Evolutionary conservation across 1,140 invertebrate genomes (phyloP), one percentile per base, ranked within the genome.

Genomic region (Meloidogyne floridensis): DNA sequence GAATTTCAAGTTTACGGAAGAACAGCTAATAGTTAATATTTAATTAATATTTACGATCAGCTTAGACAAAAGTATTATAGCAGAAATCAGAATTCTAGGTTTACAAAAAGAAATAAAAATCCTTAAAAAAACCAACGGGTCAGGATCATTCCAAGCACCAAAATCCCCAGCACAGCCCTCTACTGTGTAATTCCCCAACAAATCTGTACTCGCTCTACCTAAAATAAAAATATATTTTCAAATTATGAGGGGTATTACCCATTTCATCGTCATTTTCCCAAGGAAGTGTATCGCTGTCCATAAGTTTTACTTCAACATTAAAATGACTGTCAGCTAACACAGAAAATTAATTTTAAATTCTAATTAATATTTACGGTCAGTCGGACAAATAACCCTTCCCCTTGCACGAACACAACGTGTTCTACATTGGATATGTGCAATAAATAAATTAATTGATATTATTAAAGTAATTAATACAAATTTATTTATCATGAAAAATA

Each of bases 251-350:
- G 42, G 0, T 20, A 15, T 9, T 15, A 65, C 75, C 77, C 77
- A 79, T 79, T 72, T 71, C 77, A 71, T 79, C 77, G 51, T 79
- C 77, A 13, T 69, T 79, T 18, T 79, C 77, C 77, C 77, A 79
- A 6, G 77, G 77, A 4, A 79, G n/a, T 13, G 77, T 72, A 2
- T 79, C 77, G 43, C 77, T 79, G 18, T 79, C 77, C 77, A 79
- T 79, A 20, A 79, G 51, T 10, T 79, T 72, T 47, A 79, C 72
- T 72, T 79, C 65, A 43, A 79, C 77, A 32, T 79, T 79, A 72
- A 79, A 79, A 43, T 79, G 77, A 10, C 77, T 79, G 59, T 79
- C 77, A 51, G 77, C 77, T 79, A 4, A 79, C 2, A n/a, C 32
- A 20, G 0, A 7, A 18, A 71, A 71, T 42, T 42, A 71, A 42